Evolutionary conservation across 2,888 invertebrate genomes (phyloP), one percentile per base, ranked within the genome.

Genomic region (Allygus modestus): DNA sequence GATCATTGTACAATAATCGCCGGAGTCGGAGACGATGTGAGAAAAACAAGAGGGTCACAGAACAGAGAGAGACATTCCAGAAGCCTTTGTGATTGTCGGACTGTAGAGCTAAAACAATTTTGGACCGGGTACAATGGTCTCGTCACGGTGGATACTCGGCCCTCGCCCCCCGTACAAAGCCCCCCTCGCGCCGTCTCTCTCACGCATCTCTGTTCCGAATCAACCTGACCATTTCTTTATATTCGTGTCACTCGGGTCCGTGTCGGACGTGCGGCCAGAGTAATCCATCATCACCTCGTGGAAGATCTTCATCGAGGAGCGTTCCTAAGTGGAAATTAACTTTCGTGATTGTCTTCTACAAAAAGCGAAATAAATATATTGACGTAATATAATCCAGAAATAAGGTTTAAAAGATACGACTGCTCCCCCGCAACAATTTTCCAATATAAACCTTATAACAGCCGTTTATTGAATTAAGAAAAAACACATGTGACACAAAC

Each of bases 101-200:
- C 51, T 79, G 79, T 79, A 79, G 79, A 37, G 79, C 79, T 79
- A 79, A 79, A 79, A 79, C 79, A 79, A 79, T 79, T 79, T 79
- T 79, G 79, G 79, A 33, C 26, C 73, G 41, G 69, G 43, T 15
- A 73, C 73, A 73, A 73, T 73, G 73, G 73, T 41, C 41, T 5
- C 73, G 73, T 73, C 73, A 73, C 73, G 73, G 73, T 73, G 73
- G 73, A 26, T 61, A 69, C 69, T 37, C 15, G 12, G 61, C 9
- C 28, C 12, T 37, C n/a, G 33, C 71, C n/a, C n/a, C 31, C n/a
- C 23, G n/a, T 1, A 51, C 75, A 75, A 75, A 41, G 75, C 20
- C 33, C 51, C 31, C 71, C 33, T 71, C 71, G 33, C 23, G 46
- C 41, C 33, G 37, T 37, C 23, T n/a, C 71, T n/a, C 71, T 31